These are phyloP conservation scores for Channa maculata DNA, from an alignment of 2,113 vertebrate species.

Conservation along the genomic window DNA sequence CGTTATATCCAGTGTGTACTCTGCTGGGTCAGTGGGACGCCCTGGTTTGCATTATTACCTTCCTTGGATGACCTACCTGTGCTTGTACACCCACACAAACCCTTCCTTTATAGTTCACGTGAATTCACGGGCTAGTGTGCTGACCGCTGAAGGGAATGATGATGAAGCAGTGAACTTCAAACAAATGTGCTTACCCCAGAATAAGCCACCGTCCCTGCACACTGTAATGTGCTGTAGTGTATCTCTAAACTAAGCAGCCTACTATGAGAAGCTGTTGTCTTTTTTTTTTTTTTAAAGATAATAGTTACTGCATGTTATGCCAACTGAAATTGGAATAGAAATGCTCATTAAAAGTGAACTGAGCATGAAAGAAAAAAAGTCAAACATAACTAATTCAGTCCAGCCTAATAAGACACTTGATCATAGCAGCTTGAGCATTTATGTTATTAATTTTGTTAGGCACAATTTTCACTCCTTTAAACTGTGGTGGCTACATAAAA, in stretches of 20 bases:
- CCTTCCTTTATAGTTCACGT: neutral
- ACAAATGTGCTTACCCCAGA: too few species aligned
- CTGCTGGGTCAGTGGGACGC: conserved; percentile 17
- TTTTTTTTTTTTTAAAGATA: conserved; percentile 24
- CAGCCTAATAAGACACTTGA: conserved; percentile 78
- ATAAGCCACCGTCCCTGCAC: too few species aligned
- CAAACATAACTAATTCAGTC: conserved; percentile 71
- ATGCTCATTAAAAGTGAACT: conserved; percentile 75
- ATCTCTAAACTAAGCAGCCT: conserved; percentile 15
- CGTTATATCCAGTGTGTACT: conserved; percentile 25
- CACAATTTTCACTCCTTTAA: conserved; percentile 64
- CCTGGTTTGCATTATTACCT: conserved; percentile 35
- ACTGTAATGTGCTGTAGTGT: neutral
- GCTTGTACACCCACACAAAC: neutral
- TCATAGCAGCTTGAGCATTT: conserved; percentile 75
- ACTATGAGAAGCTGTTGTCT: conserved; percentile 12
- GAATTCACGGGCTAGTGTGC: neutral
- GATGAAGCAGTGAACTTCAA: neutral
- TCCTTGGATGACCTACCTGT: conserved; percentile 1
- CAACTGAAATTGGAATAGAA: conserved; percentile 56
- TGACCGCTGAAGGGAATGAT: neutral
- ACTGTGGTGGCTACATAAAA: conserved; percentile 68
- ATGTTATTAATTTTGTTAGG: conserved; percentile 74
- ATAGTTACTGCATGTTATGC: conserved; percentile 47
- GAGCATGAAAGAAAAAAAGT: conserved; percentile 63